phyloP scores from a whole-genome alignment of 2,113 vertebrate species.

The Corythoichthys haematopterus region DNA sequence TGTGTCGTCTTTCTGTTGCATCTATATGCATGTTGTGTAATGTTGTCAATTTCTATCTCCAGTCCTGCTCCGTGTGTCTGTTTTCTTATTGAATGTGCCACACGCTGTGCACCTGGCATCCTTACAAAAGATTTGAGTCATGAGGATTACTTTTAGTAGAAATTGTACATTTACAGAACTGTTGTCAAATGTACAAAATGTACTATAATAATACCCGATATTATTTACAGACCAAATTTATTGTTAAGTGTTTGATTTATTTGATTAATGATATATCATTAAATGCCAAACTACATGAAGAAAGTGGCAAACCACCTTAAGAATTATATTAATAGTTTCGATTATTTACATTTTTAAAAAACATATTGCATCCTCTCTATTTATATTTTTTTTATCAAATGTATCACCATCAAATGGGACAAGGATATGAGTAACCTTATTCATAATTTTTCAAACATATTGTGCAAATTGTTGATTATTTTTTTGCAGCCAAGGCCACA shows the following conservation, averaged over 20 bases:
- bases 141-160: slow-evolving; percentile 33
- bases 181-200: not conserved
- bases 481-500: not conserved
- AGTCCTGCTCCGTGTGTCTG: slow-evolving; percentile 2
- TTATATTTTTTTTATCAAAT: no score
- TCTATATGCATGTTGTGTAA: slow-evolving; percentile 18
- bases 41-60: slow-evolving; percentile 12
- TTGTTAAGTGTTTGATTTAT: no score
- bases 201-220: not conserved
- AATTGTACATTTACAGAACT: slow-evolving; percentile 7
- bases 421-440: not conserved
- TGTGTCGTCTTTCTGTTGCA: slow-evolving; percentile 41
- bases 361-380: no score
- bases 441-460: not conserved
- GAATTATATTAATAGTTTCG: no score
- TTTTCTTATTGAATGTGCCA: slow-evolving; percentile 18
- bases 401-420: not conserved
- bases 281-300: not conserved
- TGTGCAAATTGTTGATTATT: not conserved
- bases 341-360: no score
- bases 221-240: not conserved
- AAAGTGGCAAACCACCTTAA: not conserved
- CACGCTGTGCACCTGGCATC: slow-evolving; percentile 29
- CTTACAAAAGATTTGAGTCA: slow-evolving; percentile 15
- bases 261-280: not conserved